Evolutionary conservation across 2,113 vertebrate species (phyloP).

Genomic region (Puntigrus tetrazona): DNA sequence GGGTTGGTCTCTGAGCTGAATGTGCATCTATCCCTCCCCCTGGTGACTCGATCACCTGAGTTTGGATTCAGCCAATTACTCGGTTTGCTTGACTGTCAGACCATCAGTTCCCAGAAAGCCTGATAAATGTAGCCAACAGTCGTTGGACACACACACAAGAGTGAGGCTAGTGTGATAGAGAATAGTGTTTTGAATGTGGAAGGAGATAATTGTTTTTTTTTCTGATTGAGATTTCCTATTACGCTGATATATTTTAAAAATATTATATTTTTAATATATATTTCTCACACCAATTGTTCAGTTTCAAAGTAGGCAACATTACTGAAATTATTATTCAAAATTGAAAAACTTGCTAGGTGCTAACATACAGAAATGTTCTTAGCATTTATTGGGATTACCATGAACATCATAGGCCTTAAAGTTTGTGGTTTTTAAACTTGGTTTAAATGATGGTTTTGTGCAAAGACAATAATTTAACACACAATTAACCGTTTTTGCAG

Average conservation of each 20-base stretch:
- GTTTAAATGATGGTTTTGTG: not conserved
- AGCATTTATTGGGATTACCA: not conserved
- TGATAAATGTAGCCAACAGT: not conserved
- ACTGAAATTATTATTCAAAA: too few species aligned
- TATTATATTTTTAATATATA: not conserved
- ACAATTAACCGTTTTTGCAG: not conserved
- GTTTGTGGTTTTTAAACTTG: not conserved
- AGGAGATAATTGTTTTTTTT: not conserved
- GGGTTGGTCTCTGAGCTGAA: constrained; percentile 1
- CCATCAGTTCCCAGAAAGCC: not conserved
- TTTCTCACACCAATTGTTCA: not conserved
- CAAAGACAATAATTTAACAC: not conserved
- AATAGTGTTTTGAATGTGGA: not conserved
- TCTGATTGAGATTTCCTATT: not conserved
- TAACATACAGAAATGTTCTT: not conserved
- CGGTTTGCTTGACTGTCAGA: constrained; percentile 12
- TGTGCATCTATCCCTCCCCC: constrained; percentile 18
- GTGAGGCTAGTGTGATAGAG: too few species aligned
- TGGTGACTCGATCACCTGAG: constrained; percentile 4
- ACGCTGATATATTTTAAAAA: not conserved
- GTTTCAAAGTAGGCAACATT: not conserved
- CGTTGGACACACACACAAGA: not conserved
- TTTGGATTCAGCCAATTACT: constrained; percentile 28
- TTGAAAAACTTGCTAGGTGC: too few species aligned
- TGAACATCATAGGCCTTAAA: not conserved